Conservation (phyloP, 2,888 invertebrate genomes). For the Yponomeuta cagnagella region DNA sequence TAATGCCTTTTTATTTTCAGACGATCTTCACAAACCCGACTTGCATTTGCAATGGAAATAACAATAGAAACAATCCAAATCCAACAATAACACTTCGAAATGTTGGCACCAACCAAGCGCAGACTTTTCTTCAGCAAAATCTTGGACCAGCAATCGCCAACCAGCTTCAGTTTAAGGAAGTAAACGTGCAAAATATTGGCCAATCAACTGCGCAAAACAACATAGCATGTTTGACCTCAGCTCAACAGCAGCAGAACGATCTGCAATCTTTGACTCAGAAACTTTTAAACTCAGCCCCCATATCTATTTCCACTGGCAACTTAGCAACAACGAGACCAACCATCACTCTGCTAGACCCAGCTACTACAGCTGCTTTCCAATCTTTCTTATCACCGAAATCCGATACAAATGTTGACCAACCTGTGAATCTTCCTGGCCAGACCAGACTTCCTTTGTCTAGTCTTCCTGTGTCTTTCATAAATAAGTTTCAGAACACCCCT, state of each 20-base stretch:
- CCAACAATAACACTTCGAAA: neutral
- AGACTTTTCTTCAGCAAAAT: neutral
- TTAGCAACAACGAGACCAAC: neutral
- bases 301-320: neutral
- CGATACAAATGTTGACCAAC: neutral
- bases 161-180: neutral
- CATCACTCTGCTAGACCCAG: neutral
- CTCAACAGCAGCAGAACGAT: neutral
- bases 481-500: neutral
- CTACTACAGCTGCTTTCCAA: slow-evolving; percentile 2
- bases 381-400: neutral
- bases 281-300: neutral
- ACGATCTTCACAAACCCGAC: neutral
- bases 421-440: neutral
- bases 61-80: neutral
- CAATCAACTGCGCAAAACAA: neutral
- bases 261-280: neutral
- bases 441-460: neutral
- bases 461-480: neutral
- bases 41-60: neutral
- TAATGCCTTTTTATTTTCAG: slow-evolving; percentile 13
- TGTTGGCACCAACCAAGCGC: neutral
- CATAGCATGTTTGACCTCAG: neutral
- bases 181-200: neutral
- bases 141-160: slow-evolving; percentile 2